phyloP scores from a whole-genome alignment of 1,140 invertebrate genomes.

The Aphelinus atriplicis region DNA sequence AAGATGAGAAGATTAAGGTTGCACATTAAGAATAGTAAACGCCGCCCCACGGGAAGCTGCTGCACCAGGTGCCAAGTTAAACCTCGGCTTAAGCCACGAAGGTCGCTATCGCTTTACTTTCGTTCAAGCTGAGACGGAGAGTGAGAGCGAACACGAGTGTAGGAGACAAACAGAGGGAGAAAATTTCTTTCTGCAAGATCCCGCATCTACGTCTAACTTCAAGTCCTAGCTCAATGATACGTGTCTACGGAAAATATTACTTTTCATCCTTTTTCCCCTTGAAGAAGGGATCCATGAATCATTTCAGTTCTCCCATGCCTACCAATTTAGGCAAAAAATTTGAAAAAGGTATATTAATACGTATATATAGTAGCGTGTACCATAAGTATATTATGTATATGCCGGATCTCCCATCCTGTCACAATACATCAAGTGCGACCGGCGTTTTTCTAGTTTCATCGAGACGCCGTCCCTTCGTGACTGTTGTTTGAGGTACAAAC shows the following conservation, averaged over 20 bases:
- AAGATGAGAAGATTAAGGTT: slow-evolving; percentile 28
- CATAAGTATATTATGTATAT: no score
- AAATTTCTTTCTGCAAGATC: neutral
- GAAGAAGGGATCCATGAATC: neutral
- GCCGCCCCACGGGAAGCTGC: slow-evolving; percentile 25
- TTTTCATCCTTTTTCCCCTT: neutral
- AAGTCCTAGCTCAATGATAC: neutral
- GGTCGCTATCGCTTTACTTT: neutral
- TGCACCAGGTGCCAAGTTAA: slow-evolving; percentile 38
- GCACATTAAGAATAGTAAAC: slow-evolving; percentile 38
- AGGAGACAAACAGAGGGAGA: neutral
- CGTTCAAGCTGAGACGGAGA: neutral
- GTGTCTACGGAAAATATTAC: neutral
- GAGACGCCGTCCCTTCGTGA: neutral
- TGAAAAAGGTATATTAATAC: no score
- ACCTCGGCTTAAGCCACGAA: slow-evolving; percentile 27
- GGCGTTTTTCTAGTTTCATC: no score
- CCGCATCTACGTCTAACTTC: no score
- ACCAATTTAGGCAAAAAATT: no score
- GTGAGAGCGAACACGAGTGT: slow-evolving; percentile 7
- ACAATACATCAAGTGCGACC: no score
- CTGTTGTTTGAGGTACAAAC: slow-evolving; percentile 4
- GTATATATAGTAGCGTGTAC: no score
- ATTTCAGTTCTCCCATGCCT: neutral
- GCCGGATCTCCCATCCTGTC: no score